Conservation (phyloP, 1,140 invertebrate genomes). For the Babylonia areolata region DNA sequence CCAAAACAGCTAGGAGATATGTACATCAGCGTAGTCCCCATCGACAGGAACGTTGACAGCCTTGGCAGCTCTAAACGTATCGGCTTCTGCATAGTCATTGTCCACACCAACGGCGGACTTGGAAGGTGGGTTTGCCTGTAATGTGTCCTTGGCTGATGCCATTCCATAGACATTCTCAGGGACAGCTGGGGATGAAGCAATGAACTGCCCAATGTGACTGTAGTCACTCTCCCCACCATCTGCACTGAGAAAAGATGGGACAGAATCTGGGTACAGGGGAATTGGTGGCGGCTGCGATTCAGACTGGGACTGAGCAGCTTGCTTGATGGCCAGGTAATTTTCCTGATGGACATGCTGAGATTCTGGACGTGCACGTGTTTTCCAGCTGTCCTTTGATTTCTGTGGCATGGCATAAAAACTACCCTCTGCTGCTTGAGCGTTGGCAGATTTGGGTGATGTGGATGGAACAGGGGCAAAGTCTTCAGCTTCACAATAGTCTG, state of each 20-base stretch:
- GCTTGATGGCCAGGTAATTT: conserved; percentile 40
- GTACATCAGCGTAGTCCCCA: too few relatives aligned
- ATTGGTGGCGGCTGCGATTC: not conserved
- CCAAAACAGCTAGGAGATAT: too few relatives aligned
- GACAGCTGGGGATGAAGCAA: too few relatives aligned
- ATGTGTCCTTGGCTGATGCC: conserved; percentile 27
- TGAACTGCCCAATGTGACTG: conserved; percentile 6
- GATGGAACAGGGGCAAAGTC: not conserved
- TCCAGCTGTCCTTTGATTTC: conserved; percentile 37
- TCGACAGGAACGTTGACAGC: too few relatives aligned
- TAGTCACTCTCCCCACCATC: conserved; percentile 30
- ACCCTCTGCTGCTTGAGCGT: not conserved
- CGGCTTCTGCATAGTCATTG: too few relatives aligned
- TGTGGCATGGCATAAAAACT: conserved; percentile 28
- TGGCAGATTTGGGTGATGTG: not conserved
- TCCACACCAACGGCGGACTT: too few relatives aligned
- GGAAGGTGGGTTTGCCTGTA: too few relatives aligned
- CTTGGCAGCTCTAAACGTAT: too few relatives aligned
- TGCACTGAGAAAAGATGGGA: not conserved
- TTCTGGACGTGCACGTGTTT: conserved; percentile 21
- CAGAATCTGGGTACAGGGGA: too few relatives aligned
- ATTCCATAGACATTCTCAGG: conserved; percentile 38
- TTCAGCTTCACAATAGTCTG: not conserved
- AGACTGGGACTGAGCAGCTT: conserved; percentile 12
- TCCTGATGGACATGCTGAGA: conserved; percentile 29